These are phyloP conservation scores for Umimayanthus chanpuru DNA, from an alignment of 92 coral and sea anemone species.

Conservation along the genomic window DNA sequence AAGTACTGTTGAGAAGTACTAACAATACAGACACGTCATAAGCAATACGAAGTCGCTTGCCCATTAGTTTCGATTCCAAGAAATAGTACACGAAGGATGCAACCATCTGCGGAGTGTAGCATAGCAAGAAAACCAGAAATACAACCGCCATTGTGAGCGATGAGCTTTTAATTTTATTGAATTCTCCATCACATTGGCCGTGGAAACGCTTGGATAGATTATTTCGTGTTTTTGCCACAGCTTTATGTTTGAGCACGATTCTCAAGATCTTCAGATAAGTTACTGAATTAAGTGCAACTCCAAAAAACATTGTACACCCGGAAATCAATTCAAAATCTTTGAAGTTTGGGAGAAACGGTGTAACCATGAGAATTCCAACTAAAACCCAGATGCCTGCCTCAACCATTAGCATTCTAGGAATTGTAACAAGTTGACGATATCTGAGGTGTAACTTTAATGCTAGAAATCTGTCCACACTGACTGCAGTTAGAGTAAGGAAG, in stretches of 20 bases:
- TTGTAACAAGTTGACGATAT: background rate
- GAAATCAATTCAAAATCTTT: slow-evolving; percentile 14
- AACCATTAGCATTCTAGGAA: background rate
- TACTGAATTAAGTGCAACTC: background rate
- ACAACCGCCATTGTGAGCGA: slow-evolving; percentile 26
- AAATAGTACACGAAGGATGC: slow-evolving; percentile 16
- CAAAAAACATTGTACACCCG: background rate
- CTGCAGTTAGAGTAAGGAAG: slow-evolving; percentile 11
- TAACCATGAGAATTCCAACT: background rate
- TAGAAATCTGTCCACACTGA: slow-evolving; percentile 7
- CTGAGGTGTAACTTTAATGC: slow-evolving; percentile 4
- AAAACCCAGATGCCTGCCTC: slow-evolving; percentile 1
- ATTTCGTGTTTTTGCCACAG: background rate
- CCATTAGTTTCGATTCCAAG: slow-evolving; percentile 1
- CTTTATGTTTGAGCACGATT: slow-evolving; percentile 10
- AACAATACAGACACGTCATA: slow-evolving; percentile 7
- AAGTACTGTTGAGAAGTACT: slow-evolving; percentile 23
- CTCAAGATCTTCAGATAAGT: background rate
- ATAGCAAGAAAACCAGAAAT: slow-evolving; percentile 14
- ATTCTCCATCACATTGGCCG: slow-evolving; percentile 11
- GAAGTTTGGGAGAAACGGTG: slow-evolving; percentile 25
- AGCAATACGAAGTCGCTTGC: slow-evolving; percentile 12
- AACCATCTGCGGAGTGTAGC: slow-evolving; percentile 19
- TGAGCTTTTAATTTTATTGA: slow-evolving; percentile 9
- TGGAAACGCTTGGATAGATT: slow-evolving; percentile 3